A percentile compares a stretch with the other conserved stretches of the same genome.
These are phyloP conservation scores for Anhinga rufa DNA, from an alignment of 2,113 vertebrate species.

Conservation along the genomic window DNA sequence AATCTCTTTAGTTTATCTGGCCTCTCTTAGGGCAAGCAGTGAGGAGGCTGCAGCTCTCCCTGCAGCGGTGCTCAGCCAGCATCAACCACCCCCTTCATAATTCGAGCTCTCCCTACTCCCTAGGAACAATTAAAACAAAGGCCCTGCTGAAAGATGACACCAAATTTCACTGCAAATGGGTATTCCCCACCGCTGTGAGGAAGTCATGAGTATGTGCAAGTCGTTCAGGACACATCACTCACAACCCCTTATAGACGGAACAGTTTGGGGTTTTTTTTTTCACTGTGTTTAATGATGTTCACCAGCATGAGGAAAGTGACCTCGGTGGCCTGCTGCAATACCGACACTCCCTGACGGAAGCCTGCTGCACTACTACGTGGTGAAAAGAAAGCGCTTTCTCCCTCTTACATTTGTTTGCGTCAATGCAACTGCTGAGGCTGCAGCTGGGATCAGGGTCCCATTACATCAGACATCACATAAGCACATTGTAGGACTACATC, in stretches of 20 bases:
- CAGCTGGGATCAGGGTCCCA: not conserved
- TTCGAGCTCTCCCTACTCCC: not conserved
- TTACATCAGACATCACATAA: not conserved
- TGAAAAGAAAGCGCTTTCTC: not conserved
- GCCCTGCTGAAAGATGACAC: slow-evolving; percentile 34
- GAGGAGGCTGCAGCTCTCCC: not conserved
- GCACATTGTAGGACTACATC: not conserved
- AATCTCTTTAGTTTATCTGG: not conserved
- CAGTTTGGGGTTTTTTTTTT: not conserved
- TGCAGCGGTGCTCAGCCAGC: not conserved
- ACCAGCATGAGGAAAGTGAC: not conserved
- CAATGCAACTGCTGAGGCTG: not conserved
- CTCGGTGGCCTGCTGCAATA: not conserved
- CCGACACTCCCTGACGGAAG: not conserved
- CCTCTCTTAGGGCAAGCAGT: not conserved
- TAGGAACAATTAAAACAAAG: slow-evolving; percentile 33
- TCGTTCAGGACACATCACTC: not conserved
- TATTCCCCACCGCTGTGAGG: not conserved
- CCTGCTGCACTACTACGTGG: not conserved
- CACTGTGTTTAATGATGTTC: not conserved
- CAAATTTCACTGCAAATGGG: not conserved
- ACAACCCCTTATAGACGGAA: not conserved
- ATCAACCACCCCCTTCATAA: not conserved
- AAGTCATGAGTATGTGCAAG: not conserved
- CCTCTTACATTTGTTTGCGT: not conserved